phyloP scores from a whole-genome alignment of 2,113 vertebrate species.

The Saccopteryx bilineata region DNA sequence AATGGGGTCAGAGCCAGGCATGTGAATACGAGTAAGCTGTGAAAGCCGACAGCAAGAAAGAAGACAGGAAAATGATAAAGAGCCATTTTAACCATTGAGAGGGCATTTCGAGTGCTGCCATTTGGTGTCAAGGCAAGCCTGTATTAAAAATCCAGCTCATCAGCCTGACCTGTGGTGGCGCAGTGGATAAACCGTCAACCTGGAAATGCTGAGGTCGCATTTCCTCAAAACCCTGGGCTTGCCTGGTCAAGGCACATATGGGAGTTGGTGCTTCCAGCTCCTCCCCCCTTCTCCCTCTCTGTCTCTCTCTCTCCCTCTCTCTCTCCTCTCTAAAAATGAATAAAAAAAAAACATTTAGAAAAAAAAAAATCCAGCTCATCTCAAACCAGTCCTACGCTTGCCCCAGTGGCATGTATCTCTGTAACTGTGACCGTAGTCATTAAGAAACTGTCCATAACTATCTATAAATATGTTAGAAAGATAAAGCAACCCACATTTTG shows the following conservation, averaged over 20 bases:
- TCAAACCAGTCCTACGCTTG: not conserved
- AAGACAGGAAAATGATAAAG: not conserved
- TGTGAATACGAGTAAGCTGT: not conserved
- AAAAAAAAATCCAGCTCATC: not conserved
- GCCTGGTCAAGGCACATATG: too few relatives aligned
- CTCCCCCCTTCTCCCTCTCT: too few relatives aligned
- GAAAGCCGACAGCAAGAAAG: not conserved
- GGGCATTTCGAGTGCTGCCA: not conserved
- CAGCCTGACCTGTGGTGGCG: too few relatives aligned
- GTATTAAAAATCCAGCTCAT: not conserved
- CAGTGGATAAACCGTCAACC: too few relatives aligned
- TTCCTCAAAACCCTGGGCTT: too few relatives aligned
- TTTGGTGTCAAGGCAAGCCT: not conserved
- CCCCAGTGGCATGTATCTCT: not conserved
- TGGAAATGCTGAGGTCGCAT: too few relatives aligned
- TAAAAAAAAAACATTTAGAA: too few relatives aligned
- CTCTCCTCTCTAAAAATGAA: too few relatives aligned
- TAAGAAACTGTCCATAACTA: not conserved
- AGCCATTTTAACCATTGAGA: not conserved
- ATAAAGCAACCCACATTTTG: not conserved
- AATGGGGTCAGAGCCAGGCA: not conserved
- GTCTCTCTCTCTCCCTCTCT: too few relatives aligned
- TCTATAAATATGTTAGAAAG: not conserved
- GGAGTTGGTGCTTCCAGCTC: too few relatives aligned
- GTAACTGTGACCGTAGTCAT: not conserved